phyloP scores from a whole-genome alignment of 2,888 invertebrate species.

The Geophilus truncorum region DNA sequence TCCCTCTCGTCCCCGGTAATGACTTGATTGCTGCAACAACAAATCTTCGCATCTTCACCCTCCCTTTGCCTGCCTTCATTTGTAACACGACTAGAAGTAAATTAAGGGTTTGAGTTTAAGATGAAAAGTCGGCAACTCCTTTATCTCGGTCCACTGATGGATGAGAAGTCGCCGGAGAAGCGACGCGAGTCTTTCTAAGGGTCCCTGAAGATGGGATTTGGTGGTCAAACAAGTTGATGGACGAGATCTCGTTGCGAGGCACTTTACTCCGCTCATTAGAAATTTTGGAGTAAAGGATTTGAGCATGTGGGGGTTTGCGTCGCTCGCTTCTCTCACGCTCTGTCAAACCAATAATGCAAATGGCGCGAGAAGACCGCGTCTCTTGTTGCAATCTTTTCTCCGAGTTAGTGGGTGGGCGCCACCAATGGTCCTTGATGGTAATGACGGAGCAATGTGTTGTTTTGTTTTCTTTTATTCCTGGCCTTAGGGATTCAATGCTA shows the following conservation, averaged over 20 bases:
- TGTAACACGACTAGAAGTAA: neutral
- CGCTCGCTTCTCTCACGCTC: neutral
- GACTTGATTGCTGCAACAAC: neutral
- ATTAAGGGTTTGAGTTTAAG: neutral
- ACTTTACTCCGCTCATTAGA: neutral
- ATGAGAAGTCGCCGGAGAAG: neutral
- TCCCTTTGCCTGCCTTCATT: neutral
- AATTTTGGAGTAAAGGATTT: neutral
- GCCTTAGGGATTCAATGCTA: neutral
- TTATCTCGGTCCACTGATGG: neutral
- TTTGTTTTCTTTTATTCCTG: neutral
- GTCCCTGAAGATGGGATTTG: neutral
- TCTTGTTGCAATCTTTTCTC: neutral
- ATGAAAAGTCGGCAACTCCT: neutral
- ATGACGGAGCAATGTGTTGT: neutral
- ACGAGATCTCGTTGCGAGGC: neutral
- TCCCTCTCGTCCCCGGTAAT: neutral
- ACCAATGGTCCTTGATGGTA: neutral
- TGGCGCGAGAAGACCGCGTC: neutral
- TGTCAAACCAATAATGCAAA: neutral
- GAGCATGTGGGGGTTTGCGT: neutral
- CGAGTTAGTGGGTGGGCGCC: neutral
- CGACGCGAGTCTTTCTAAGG: neutral
- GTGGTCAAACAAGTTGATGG: neutral
- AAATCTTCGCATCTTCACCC: neutral